phyloP scores from a whole-genome alignment of 2,888 invertebrate species.

The Clepsis dumicolana region DNA sequence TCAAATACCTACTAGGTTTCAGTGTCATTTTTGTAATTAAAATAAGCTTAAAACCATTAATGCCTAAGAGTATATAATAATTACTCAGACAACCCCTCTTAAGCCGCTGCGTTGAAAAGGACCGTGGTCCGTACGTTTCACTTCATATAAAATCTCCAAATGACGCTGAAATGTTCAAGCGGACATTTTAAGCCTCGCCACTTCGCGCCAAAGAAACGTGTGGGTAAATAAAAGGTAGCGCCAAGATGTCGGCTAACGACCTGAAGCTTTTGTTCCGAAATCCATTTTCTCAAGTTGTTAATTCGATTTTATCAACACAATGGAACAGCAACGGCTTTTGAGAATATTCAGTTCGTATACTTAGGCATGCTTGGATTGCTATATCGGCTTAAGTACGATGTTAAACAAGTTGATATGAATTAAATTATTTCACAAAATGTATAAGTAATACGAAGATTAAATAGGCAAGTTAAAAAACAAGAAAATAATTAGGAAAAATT shows the following conservation, averaged over 20 bases:
- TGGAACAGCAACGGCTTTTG: neutral
- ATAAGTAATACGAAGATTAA: too few relatives aligned
- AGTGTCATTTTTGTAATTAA: neutral
- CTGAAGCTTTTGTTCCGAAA: conserved; percentile 1
- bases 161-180: conserved; percentile 11
- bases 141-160: conserved; percentile 5
- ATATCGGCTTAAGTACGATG: neutral
- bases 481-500: too few relatives aligned
- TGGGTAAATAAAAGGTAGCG: conserved; percentile 1
- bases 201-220: conserved; percentile 11
- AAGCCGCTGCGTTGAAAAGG: neutral
- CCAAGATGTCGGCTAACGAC: conserved; percentile 4
- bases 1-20: too few relatives aligned
- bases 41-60: neutral
- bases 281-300: conserved; percentile 11
- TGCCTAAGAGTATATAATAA: neutral
- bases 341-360: neutral
- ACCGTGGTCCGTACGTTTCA: neutral
- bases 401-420: too few relatives aligned
- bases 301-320: conserved; percentile 9
- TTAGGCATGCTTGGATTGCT: neutral
- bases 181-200: neutral
- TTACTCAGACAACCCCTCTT: neutral
- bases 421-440: too few relatives aligned
- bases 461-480: too few relatives aligned